Evolutionary conservation across 2,888 invertebrate genomes (phyloP).

Genomic region (Octodonta nipae): DNA sequence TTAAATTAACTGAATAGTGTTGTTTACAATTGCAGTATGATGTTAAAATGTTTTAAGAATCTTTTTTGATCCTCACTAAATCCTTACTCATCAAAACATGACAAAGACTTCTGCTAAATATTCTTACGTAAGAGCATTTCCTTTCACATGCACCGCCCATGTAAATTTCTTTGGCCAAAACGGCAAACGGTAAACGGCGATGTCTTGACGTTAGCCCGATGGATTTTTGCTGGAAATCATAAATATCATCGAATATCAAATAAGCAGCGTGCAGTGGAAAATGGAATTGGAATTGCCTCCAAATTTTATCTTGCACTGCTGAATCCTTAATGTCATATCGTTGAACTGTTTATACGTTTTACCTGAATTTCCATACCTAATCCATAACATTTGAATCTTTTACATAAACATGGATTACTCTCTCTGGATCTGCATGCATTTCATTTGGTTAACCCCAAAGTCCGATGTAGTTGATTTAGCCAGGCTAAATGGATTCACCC

Average conservation of each 20-base stretch:
- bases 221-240: constrained; percentile 23
- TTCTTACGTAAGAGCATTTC: no score
- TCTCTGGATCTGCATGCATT: constrained; percentile 2
- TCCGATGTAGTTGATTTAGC: not conserved
- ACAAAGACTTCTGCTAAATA: no score
- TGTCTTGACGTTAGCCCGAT: constrained; percentile 11
- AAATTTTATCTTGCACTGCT: constrained; percentile 20
- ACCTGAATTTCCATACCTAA: constrained; percentile 14
- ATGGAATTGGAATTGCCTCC: constrained; percentile 23
- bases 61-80: no score
- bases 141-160: no score
- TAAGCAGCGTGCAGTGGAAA: constrained; percentile 22
- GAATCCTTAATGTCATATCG: constrained; percentile 19
- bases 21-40: no score
- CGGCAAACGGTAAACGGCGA: no score
- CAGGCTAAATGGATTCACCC: no score
- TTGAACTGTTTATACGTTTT: constrained; percentile 13
- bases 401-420: constrained; percentile 15
- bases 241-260: constrained; percentile 33
- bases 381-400: constrained; percentile 15
- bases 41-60: no score
- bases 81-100: no score
- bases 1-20: no score
- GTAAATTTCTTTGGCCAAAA: no score
- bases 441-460: no score